These are phyloP conservation scores for Dicyrtoma fusca DNA, from an alignment of 2,888 invertebrate species.

Conservation along the genomic window DNA sequence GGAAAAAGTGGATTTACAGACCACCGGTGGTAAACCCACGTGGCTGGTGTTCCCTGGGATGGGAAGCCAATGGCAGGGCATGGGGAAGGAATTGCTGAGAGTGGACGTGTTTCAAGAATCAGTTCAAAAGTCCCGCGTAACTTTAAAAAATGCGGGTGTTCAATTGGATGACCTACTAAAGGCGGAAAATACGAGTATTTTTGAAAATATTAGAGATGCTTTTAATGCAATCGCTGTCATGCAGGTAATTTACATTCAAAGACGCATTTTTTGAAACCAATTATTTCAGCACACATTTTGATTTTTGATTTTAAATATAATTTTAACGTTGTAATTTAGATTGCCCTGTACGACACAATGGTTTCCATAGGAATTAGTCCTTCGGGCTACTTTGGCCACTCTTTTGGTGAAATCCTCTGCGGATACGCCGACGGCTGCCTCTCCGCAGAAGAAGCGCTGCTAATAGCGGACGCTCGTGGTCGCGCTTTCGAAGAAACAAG, in stretches of 20 bases:
- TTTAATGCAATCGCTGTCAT: background rate
- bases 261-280: background rate
- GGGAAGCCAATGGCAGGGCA: no score
- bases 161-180: slow-evolving; percentile 77
- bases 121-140: no score
- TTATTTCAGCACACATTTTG: slow-evolving; percentile 64
- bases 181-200: slow-evolving; percentile 65
- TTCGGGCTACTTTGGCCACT: slow-evolving; percentile 82
- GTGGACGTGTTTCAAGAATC: no score
- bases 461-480: slow-evolving; percentile 76
- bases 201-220: slow-evolving; percentile 68
- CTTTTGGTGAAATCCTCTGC: slow-evolving; percentile 92
- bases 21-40: slow-evolving; percentile 62
- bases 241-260: slow-evolving; percentile 62
- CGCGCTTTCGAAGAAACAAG: slow-evolving; percentile 56
- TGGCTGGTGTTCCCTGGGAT: no score
- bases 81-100: no score
- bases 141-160: slow-evolving; percentile 73
- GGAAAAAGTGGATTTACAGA: no score
- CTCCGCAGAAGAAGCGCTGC: slow-evolving; percentile 82
- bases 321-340: slow-evolving; percentile 59
- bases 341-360: slow-evolving; percentile 70
- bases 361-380: slow-evolving; percentile 67
- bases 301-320: background rate
- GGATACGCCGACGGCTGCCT: slow-evolving; percentile 93